Evolutionary conservation across 2,888 invertebrate genomes (phyloP), one percentile per base, ranked within the genome.

Genomic region (Hirtodrosophila trivittata): DNA sequence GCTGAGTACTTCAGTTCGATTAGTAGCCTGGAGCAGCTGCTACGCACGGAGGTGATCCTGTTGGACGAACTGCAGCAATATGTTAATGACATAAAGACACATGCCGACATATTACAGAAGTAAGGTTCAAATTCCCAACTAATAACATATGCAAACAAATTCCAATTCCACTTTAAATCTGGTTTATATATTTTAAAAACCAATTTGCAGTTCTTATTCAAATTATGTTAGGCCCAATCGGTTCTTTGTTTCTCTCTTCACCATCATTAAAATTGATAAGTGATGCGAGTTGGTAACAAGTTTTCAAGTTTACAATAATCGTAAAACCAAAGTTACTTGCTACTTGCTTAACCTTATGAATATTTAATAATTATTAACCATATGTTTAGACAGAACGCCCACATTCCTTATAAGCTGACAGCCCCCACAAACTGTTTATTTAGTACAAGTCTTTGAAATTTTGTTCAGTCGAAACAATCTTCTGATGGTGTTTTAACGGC

Each of bases 1-100:
- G 87, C 66, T 75, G 75, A 91, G 78, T 82, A 73, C 33, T 89
- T 78, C 35, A 86, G 89, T 4, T 89, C 89, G 3, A 74, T 85
- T 1, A 76, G 82, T 9, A 87, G 88, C 0, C 65, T 89, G 69
- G 89, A 88, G 52, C 71, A 84, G 37, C 66, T 89, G n/a, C 55
- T 87, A 1, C 66, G 75, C 46, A 89, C 89, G 7, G 89, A 89
- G 55, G 54, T 74, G 5, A 58, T 77, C 0, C 66, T 90, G 4
- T 8, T 90, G 47, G 38, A 55, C 8, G 80, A 90, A 39, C 75
- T 90, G 37, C 85, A 89, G 58, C 66, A 67, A 37, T 90, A 90
- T 66, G 76, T 89, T 5, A 54, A 80, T 39, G 73, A 77, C 38
- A 66, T 90, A 41, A 73, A 49, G 25, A 63, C 77, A 26, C 90